Conservation (phyloP, 92 coral and sea anemone genomes). For the Palythoa heliodiscus region DNA sequence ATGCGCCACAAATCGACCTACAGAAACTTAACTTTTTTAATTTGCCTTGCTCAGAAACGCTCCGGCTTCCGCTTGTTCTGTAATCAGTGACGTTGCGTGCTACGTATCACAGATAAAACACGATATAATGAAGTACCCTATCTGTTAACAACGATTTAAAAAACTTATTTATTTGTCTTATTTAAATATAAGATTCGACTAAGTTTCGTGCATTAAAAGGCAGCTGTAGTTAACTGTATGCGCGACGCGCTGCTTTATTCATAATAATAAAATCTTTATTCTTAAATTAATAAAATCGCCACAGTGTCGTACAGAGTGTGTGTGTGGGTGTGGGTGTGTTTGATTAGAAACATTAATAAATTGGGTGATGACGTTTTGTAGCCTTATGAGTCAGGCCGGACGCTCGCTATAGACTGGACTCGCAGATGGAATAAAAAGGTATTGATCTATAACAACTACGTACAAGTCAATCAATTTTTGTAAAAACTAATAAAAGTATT, state of each 20-base stretch:
- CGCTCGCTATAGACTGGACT: too few species aligned
- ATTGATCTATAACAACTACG: too few species aligned
- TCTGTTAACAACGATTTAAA: constrained; percentile 27
- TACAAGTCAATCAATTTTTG: too few species aligned
- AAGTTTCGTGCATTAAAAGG: background rate
- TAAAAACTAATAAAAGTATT: too few species aligned
- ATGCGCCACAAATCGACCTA: background rate
- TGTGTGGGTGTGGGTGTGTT: too few species aligned
- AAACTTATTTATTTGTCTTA: constrained; percentile 34
- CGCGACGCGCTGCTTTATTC: background rate
- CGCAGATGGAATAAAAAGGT: too few species aligned
- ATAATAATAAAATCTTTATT: background rate
- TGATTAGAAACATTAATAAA: background rate
- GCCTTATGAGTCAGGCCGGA: too few species aligned
- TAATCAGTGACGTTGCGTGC: constrained; percentile 3
- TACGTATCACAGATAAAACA: background rate
- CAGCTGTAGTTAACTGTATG: background rate
- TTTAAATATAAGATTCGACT: constrained; percentile 39
- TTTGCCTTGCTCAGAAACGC: too few species aligned
- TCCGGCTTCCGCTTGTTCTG: background rate
- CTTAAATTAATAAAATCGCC: background rate
- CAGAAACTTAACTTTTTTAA: background rate
- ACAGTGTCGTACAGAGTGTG: too few species aligned
- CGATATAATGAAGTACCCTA: background rate
- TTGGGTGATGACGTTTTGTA: too few species aligned